These are phyloP conservation scores for Hemistola chrysoprasaria DNA, from an alignment of 2,888 invertebrate species.

Conservation along the genomic window DNA sequence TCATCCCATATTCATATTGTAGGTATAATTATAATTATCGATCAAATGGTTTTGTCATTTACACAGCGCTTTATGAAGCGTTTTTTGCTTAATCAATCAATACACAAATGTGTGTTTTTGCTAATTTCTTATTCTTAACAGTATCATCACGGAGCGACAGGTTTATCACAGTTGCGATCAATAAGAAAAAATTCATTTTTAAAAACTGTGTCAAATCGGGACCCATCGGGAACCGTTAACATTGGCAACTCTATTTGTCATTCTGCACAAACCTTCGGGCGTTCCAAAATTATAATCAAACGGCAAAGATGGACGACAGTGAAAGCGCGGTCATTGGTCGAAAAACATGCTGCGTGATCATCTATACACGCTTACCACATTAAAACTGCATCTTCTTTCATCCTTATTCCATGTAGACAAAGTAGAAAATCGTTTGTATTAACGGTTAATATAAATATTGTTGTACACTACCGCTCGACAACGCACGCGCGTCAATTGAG, in stretches of 20 bases:
- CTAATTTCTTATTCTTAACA: no score
- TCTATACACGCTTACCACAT: slow-evolving; percentile 56
- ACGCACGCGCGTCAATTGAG: slow-evolving; percentile 68
- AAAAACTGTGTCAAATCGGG: no score
- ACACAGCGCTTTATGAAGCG: no score
- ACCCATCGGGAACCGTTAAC: no score
- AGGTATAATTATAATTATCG: no score
- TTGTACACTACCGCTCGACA: slow-evolving; percentile 65
- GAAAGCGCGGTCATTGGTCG: slow-evolving; percentile 82
- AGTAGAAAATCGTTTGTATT: slow-evolving; percentile 20
- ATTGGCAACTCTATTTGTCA: slow-evolving; percentile 29
- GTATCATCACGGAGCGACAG: no score
- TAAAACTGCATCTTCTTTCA: slow-evolving; percentile 15
- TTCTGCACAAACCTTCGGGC: slow-evolving; percentile 43
- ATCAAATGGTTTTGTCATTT: no score
- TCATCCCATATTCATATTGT: no score
- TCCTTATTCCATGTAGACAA: slow-evolving; percentile 19
- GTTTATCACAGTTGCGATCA: no score
- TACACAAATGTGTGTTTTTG: no score
- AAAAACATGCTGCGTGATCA: slow-evolving; percentile 64
- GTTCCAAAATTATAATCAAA: slow-evolving; percentile 64
- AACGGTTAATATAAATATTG: slow-evolving; percentile 32
- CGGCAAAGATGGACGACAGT: slow-evolving; percentile 69
- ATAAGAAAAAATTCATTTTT: no score
- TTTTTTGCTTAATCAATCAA: no score